Evolutionary conservation across 2,113 vertebrate species (phyloP).

Genomic region (Phalacrocorax pelagicus): DNA sequence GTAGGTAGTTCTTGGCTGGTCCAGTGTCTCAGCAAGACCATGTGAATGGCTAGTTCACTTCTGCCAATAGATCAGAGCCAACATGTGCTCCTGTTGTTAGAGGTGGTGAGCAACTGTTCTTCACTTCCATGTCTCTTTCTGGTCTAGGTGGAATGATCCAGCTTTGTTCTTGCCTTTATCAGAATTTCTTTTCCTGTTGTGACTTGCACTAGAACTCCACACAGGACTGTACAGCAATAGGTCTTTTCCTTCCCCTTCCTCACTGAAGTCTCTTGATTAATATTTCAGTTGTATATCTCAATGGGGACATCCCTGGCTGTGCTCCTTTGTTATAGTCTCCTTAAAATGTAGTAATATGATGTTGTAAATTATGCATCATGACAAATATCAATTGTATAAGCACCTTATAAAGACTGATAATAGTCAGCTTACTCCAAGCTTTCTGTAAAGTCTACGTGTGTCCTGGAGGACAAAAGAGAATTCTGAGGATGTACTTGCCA

Average conservation of each 20-base stretch:
- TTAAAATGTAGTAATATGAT: neutral
- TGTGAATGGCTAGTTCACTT: neutral
- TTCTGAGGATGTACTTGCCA: neutral
- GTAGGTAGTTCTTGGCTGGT: neutral
- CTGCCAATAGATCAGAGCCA: neutral
- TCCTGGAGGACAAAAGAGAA: neutral
- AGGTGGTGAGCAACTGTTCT: accelerated
- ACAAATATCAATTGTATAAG: neutral
- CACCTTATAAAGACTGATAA: neutral
- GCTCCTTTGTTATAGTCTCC: neutral
- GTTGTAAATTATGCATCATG: neutral
- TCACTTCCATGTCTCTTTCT: neutral
- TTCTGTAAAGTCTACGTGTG: neutral
- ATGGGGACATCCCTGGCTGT: neutral
- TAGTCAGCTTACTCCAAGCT: neutral
- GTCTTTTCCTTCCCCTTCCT: neutral
- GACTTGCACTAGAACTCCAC: neutral
- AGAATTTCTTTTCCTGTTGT: neutral
- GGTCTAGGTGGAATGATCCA: neutral
- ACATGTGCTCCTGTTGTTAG: neutral
- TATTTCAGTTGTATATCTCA: neutral
- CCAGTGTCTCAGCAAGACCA: neutral
- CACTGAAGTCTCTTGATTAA: neutral
- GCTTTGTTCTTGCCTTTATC: neutral
- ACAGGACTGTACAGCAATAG: neutral